Evolutionary conservation across 2,113 vertebrate genomes (phyloP).

Genomic region (Leucosticte australis): DNA sequence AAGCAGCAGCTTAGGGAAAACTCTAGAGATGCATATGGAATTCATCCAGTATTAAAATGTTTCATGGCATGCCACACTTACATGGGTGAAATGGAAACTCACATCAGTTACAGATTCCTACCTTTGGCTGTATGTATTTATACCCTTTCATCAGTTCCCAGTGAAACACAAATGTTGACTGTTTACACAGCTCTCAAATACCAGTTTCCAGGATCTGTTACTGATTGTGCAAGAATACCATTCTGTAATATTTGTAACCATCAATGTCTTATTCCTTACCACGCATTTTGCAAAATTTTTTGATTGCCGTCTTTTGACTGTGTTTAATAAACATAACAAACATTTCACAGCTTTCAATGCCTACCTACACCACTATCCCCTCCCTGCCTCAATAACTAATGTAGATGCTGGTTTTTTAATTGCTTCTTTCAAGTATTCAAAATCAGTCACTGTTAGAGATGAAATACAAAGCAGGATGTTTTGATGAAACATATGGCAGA

Average conservation of each 20-base stretch:
- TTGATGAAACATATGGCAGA: constrained; percentile 34
- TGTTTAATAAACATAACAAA: background rate
- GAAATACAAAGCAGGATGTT: constrained; percentile 18
- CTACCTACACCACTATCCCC: background rate
- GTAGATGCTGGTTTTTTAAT: background rate
- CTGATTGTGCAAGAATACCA: background rate
- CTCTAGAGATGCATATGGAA: background rate
- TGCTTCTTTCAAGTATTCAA: background rate
- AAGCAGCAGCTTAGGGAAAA: background rate
- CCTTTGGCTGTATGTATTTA: background rate
- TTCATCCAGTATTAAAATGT: background rate
- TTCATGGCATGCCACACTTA: background rate
- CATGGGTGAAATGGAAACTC: background rate
- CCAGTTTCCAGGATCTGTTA: background rate
- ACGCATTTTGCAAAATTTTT: background rate
- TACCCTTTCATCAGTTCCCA: background rate
- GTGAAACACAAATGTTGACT: background rate
- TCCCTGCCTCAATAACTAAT: background rate
- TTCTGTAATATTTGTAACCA: background rate
- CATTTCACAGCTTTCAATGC: background rate
- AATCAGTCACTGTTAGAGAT: background rate
- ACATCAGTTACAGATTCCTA: background rate
- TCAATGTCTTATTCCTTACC: background rate
- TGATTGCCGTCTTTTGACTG: background rate
- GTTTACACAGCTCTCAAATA: background rate